phyloP scores from a whole-genome alignment of 2,797 vertebrate genomes.

The Pseudochaenichthys georgianus region DNA sequence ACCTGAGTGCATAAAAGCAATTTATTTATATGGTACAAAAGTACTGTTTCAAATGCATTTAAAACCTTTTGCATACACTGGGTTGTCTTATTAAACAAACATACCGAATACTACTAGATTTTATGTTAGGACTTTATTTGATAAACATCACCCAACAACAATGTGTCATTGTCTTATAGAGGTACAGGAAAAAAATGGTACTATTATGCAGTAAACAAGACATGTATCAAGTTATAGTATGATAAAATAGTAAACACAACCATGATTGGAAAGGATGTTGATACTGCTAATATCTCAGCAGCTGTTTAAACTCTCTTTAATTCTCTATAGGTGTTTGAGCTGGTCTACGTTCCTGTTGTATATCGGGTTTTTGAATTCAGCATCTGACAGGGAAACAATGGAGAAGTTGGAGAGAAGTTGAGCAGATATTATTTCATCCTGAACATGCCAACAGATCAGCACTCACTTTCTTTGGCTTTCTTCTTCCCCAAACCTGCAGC shows the following conservation, averaged over 20 bases:
- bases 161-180: not conserved
- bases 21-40: not conserved
- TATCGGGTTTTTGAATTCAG: conserved; percentile 77
- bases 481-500: conserved; percentile 39
- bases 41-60: not conserved
- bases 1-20: not conserved
- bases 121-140: not conserved
- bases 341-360: conserved; percentile 69
- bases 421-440: conserved; percentile 13
- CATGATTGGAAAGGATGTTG: not conserved
- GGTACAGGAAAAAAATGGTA: not conserved
- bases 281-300: not conserved
- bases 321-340: conserved; percentile 47
- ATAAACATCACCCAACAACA: not conserved
- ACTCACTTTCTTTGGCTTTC: conserved; percentile 61
- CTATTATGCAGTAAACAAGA: not conserved
- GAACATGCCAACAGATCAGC: conserved; percentile 21
- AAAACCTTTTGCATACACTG: not conserved
- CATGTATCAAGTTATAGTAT: not conserved
- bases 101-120: not conserved
- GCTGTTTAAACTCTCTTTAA: not conserved
- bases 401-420: conserved; percentile 16
- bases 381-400: conserved; percentile 53
- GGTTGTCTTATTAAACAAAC: not conserved
- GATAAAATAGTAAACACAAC: not conserved